phyloP scores from a whole-genome alignment of 2,113 vertebrate genomes.

The Saguinus imperator region DNA sequence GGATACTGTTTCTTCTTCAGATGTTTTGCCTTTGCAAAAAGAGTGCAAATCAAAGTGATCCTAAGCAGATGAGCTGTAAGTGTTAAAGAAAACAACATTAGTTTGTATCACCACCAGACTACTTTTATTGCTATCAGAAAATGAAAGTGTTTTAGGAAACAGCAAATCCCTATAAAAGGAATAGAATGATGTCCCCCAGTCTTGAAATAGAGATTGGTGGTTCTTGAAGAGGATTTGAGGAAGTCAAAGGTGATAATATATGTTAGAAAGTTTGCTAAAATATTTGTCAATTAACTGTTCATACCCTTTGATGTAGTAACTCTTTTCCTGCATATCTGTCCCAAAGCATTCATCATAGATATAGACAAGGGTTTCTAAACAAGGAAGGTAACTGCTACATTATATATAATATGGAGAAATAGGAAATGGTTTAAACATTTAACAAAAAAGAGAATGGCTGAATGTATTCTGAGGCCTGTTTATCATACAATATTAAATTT shows the following conservation, averaged over 20 bases:
- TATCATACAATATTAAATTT: slow-evolving; percentile 23
- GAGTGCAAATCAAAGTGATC: neutral
- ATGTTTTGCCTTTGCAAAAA: neutral
- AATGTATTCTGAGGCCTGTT: neutral
- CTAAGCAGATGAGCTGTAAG: neutral
- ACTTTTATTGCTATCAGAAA: neutral
- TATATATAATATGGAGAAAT: neutral
- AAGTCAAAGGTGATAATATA: neutral
- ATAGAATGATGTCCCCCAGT: neutral
- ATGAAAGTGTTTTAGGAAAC: slow-evolving; percentile 23
- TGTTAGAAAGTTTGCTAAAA: neutral
- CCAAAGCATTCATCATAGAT: neutral
- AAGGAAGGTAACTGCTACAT: neutral
- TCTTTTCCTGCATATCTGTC: neutral
- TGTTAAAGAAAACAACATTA: neutral
- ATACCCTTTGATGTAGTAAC: neutral
- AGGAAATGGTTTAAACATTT: neutral
- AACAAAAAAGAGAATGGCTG: slow-evolving; percentile 5
- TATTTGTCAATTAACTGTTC: neutral
- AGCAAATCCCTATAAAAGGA: neutral
- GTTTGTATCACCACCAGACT: neutral
- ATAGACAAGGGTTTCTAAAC: neutral
- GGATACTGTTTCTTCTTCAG: neutral
- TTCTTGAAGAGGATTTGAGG: neutral
- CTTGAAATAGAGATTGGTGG: neutral